A percentile compares a stretch with the other conserved stretches of the same genome.
Conservation (phyloP, 2,113 vertebrate genomes). For the Tachycineta bicolor region DNA sequence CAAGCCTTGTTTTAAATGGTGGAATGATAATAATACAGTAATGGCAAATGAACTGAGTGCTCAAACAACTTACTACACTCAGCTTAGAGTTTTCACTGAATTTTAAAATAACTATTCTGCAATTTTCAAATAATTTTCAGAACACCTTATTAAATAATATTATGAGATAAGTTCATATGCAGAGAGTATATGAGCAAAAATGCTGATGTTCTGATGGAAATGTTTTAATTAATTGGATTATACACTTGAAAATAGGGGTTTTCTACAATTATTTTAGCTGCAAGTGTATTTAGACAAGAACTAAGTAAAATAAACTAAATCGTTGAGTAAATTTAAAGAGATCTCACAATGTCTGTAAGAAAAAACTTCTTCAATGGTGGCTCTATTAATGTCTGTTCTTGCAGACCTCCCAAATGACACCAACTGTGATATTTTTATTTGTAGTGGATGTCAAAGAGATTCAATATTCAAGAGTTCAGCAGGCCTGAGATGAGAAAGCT, state of each 20-base stretch:
- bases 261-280: neutral
- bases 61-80: neutral
- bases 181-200: neutral
- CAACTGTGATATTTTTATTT: neutral
- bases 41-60: neutral
- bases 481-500: neutral
- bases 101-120: neutral
- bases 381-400: neutral
- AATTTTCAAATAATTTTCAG: neutral
- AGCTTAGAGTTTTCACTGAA: neutral
- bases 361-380: neutral
- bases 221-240: neutral
- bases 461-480: neutral
- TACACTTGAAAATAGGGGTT: neutral
- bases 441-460: neutral
- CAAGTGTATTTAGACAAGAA: neutral
- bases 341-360: neutral
- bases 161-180: neutral
- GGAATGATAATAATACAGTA: neutral
- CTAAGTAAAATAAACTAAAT: neutral
- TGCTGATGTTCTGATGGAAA: neutral
- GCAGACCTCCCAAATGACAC: neutral
- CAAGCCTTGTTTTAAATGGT: neutral
- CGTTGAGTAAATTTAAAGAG: neutral
- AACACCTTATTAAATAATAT: neutral